Evolutionary conservation across 2,797 vertebrate genomes (phyloP).

Genomic region (Toxotes lorentzi): DNA sequence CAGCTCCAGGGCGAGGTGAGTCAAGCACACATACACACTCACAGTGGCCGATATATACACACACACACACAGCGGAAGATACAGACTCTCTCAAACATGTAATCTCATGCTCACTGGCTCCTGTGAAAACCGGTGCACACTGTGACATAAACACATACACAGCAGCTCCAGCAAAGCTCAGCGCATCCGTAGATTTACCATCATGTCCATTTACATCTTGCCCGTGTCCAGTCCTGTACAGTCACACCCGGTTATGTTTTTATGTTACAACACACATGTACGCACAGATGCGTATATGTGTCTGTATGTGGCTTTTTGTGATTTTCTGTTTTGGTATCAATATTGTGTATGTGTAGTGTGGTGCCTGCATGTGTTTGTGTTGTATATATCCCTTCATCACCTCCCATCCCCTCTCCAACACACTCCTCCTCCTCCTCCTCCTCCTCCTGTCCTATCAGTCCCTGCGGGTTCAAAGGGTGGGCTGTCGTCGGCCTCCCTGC

Average conservation of each 20-base stretch:
- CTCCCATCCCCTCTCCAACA: conserved; percentile 66
- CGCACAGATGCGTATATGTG: conserved; percentile 33
- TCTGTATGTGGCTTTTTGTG: conserved; percentile 40
- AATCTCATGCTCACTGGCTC: conserved; percentile 22
- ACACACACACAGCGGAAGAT: neutral
- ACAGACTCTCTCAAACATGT: conserved; percentile 14
- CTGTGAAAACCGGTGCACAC: conserved; percentile 16
- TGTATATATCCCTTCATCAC: conserved; percentile 74
- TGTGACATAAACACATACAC: conserved; percentile 22
- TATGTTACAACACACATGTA: conserved; percentile 51
- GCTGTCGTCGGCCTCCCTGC: conserved; percentile 88
- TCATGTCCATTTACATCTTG: conserved; percentile 67
- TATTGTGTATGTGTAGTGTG: conserved; percentile 64
- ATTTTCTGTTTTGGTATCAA: conserved; percentile 58
- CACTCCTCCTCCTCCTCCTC: conserved; percentile 43
- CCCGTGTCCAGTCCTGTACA: conserved; percentile 53
- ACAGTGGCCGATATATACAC: too few species aligned
- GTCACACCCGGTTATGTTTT: conserved; percentile 56
- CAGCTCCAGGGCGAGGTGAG: conserved; percentile 92
- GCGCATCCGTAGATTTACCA: conserved; percentile 41
- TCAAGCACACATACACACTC: conserved; percentile 16
- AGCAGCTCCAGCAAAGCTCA: conserved; percentile 35
- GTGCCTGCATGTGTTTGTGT: conserved; percentile 75
- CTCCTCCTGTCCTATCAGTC: conserved; percentile 80
- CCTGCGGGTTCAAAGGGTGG: conserved; percentile 85